Conservation (phyloP, 2,888 invertebrate species). For the Hyalella azteca region DNA sequence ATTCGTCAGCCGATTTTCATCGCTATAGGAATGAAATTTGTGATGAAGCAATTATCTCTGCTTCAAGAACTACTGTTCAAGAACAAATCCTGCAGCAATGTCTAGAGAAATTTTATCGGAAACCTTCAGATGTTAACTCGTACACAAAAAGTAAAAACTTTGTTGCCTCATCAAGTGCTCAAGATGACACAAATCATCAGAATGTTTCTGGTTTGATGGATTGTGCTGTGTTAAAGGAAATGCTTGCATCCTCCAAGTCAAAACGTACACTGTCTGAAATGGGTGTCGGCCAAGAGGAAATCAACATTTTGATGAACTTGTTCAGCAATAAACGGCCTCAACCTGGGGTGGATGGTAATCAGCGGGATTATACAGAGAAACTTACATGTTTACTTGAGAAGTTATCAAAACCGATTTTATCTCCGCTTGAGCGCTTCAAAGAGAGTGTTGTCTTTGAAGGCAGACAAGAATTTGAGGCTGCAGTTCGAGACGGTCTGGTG, state of each 20-base stretch:
- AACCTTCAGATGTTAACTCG: constrained; percentile 26
- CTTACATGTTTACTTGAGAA: too few relatives aligned
- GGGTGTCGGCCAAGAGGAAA: constrained; percentile 39
- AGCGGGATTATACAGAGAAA: too few relatives aligned
- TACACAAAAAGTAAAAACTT: constrained; percentile 22
- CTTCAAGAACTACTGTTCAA: neutral
- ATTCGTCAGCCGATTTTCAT: constrained; percentile 3
- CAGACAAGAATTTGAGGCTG: constrained; percentile 38
- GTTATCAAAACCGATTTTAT: too few relatives aligned
- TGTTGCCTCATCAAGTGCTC: neutral
- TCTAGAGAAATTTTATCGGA: neutral
- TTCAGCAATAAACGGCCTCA: too few relatives aligned
- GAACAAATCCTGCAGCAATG: constrained; percentile 46
- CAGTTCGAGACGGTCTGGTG: constrained; percentile 41
- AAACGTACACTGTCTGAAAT: constrained; percentile 27
- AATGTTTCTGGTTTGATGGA: neutral
- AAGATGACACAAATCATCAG: neutral
- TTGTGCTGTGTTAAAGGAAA: neutral
- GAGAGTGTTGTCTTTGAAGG: neutral
- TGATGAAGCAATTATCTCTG: neutral
- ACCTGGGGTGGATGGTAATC: too few relatives aligned
- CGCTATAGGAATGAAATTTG: neutral
- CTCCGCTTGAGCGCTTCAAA: constrained; percentile 30
- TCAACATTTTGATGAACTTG: constrained; percentile 11
- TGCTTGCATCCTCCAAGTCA: neutral